Percentiles rank a stretch among this genome's conserved stretches.
These are phyloP conservation scores for Leptocoma aspasia DNA, from an alignment of 2,113 vertebrate species.

Conservation along the genomic window DNA sequence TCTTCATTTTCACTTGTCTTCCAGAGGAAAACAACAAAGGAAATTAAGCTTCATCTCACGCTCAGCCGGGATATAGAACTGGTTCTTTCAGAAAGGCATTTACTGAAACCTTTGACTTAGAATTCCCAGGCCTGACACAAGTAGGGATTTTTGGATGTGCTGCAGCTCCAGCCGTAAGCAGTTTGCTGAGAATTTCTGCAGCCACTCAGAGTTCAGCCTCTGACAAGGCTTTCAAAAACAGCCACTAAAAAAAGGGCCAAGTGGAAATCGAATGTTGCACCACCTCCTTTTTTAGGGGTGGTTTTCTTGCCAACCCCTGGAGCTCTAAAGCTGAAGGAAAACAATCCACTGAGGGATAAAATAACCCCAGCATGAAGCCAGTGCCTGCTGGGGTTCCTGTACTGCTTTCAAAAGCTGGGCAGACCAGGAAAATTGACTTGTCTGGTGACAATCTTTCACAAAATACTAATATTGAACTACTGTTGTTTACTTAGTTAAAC, in stretches of 20 bases:
- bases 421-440: neutral
- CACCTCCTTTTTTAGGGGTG: neutral
- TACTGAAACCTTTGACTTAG: neutral
- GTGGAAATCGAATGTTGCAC: neutral
- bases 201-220: neutral
- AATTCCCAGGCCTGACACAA: constrained; percentile 35
- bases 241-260: neutral
- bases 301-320: neutral
- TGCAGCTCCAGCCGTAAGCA: neutral
- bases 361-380: neutral
- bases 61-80: constrained; percentile 24
- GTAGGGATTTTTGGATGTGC: neutral
- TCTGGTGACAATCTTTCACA: neutral
- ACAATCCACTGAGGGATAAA: neutral
- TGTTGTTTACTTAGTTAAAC: neutral
- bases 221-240: neutral
- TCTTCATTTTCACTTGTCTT: constrained; percentile 45
- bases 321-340: neutral
- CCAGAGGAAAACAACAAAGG: constrained; percentile 45
- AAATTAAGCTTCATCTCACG: constrained; percentile 67
- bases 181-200: neutral
- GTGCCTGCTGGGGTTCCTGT: neutral
- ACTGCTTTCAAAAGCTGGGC: neutral
- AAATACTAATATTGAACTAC: neutral
- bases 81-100: constrained; percentile 58